These are phyloP conservation scores for Burhinus oedicnemus DNA, from an alignment of 2,113 vertebrate genomes.

Conservation along the genomic window DNA sequence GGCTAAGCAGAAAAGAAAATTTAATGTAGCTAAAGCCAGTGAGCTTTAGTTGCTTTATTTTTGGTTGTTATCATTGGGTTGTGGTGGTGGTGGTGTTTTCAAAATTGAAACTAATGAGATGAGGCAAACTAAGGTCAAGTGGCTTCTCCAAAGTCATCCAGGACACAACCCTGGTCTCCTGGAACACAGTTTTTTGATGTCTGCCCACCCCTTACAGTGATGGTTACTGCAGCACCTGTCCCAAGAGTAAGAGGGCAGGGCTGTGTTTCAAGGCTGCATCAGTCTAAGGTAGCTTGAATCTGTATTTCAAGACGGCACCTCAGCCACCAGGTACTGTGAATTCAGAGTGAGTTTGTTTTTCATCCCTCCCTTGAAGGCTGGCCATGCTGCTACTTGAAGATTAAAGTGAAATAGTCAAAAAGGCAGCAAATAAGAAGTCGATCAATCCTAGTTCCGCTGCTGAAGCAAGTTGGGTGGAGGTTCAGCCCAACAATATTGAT, in stretches of 20 bases:
- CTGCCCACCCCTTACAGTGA: background rate
- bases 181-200: background rate
- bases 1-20: background rate
- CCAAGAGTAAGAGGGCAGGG: background rate
- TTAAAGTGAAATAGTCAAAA: background rate
- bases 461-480: background rate
- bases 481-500: background rate
- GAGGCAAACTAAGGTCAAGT: background rate
- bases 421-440: background rate
- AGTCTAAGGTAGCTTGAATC: background rate
- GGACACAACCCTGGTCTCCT: background rate
- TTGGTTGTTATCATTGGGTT: background rate
- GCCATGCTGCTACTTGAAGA: background rate
- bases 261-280: background rate
- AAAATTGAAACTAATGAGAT: background rate
- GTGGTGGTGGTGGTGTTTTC: background rate
- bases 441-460: background rate
- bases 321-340: background rate
- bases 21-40: background rate
- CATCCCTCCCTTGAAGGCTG: background rate
- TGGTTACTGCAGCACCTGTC: background rate
- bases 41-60: background rate
- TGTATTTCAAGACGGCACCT: background rate
- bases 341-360: background rate
- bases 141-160: background rate